Conservation (phyloP, 1,140 invertebrate genomes). For the Condylostylus longicornis region DNA sequence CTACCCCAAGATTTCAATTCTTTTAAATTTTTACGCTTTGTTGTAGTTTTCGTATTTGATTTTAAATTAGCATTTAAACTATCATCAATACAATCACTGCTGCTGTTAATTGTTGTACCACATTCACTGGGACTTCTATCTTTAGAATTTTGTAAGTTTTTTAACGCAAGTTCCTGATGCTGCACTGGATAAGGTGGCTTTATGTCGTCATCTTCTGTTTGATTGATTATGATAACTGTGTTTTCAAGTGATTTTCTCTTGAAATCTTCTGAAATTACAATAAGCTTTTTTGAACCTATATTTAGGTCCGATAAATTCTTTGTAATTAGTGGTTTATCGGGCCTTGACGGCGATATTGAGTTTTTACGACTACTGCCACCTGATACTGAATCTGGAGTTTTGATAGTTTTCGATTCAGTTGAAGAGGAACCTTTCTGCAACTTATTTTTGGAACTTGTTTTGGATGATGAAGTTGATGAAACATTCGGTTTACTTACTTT, state of each 20-base stretch:
- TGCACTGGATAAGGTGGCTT: no score
- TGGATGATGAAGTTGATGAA: background rate
- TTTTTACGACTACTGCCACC: background rate
- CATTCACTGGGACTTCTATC: background rate
- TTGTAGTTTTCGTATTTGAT: no score
- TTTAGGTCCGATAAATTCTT: no score
- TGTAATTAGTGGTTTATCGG: no score
- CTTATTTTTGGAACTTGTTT: background rate
- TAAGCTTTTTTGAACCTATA: background rate
- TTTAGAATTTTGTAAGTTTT: background rate
- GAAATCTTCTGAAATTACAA: conserved; percentile 1
- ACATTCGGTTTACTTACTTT: background rate
- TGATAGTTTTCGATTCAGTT: background rate
- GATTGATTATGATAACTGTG: background rate
- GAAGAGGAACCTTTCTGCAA: no score
- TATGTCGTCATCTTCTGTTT: no score
- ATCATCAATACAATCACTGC: background rate
- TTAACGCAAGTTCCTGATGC: background rate
- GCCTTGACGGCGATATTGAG: background rate
- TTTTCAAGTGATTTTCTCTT: conserved; percentile 1
- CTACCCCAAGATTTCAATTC: background rate
- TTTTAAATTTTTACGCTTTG: background rate
- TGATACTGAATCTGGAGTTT: background rate
- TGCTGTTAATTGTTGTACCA: no score
- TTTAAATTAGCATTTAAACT: no score